Conservation (phyloP, 2,888 invertebrate genomes). For the Rotaria magnacalcarata region DNA sequence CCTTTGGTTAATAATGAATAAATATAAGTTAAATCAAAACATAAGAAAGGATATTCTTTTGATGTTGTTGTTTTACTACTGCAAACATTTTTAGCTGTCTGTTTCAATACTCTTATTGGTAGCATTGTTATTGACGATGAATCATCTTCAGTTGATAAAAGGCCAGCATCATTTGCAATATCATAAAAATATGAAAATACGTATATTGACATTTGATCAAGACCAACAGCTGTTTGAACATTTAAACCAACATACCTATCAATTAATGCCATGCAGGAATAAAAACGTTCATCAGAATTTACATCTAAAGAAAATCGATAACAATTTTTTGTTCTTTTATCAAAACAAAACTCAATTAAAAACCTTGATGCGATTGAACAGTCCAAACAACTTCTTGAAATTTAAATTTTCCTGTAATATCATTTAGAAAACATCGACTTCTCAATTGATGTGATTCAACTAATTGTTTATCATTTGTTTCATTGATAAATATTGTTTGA, state of each 20-base stretch:
- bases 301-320: background rate
- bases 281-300: background rate
- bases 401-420: background rate
- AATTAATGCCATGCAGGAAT: background rate
- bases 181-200: conserved; percentile 40
- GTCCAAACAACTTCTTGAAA: conserved; percentile 14
- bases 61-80: background rate
- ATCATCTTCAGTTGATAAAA: background rate
- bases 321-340: too few species aligned
- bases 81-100: conserved; percentile 10
- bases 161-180: conserved; percentile 17
- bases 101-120: background rate
- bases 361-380: background rate
- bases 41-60: conserved; percentile 41
- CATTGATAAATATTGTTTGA: conserved; percentile 36
- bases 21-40: conserved; percentile 45
- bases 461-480: background rate
- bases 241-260: conserved; percentile 22
- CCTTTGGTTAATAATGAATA: conserved; percentile 43
- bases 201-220: conserved; percentile 9
- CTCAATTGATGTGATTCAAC: background rate
- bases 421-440: background rate
- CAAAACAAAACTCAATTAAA: background rate
- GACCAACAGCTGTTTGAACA: conserved; percentile 5
- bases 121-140: background rate